A percentile compares a stretch with the other conserved stretches of the same genome.
phyloP scores from a whole-genome alignment of 2,888 invertebrate species.

The Lordiphosa andalusiaca region DNA sequence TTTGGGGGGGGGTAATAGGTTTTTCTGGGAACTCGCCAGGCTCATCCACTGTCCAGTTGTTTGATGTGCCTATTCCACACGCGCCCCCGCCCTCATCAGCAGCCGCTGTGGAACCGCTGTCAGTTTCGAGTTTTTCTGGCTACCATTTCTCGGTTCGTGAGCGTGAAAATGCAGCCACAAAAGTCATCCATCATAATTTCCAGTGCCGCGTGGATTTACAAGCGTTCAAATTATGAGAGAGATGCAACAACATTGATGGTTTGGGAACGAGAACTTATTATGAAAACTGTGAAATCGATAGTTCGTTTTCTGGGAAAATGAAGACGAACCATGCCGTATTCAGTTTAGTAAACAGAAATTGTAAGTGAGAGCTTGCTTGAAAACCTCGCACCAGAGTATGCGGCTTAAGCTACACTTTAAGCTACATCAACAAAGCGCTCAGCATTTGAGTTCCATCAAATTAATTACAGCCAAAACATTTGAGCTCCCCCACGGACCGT shows the following conservation, averaged over 20 bases:
- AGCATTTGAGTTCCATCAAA: slow-evolving; percentile 31
- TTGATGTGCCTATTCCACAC: slow-evolving; percentile 44
- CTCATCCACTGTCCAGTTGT: slow-evolving; percentile 41
- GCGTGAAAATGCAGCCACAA: slow-evolving; percentile 65
- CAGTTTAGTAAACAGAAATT: too few relatives aligned
- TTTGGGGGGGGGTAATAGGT: slow-evolving; percentile 55
- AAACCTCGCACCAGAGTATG: too few relatives aligned
- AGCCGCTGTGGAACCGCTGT: slow-evolving; percentile 54
- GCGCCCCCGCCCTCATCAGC: slow-evolving; percentile 49
- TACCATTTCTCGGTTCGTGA: slow-evolving; percentile 29
- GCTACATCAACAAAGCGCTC: too few relatives aligned
- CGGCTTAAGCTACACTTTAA: too few relatives aligned
- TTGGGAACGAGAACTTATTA: slow-evolving; percentile 43
- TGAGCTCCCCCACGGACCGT: slow-evolving; percentile 20
- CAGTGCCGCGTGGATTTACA: slow-evolving; percentile 72
- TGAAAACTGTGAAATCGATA: slow-evolving; percentile 65
- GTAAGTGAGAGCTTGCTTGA: too few relatives aligned
- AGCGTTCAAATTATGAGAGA: slow-evolving; percentile 67
- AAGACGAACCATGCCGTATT: background rate
- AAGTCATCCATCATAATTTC: slow-evolving; percentile 71
- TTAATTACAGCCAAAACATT: slow-evolving; percentile 61
- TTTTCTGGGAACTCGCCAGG: slow-evolving; percentile 53
- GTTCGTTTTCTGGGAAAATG: slow-evolving; percentile 47
- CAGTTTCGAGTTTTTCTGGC: slow-evolving; percentile 52
- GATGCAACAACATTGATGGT: slow-evolving; percentile 27